Evolutionary conservation across 2,888 invertebrate genomes (phyloP), one percentile per base, ranked within the genome.

Genomic region (Melieria crassipennis): DNA sequence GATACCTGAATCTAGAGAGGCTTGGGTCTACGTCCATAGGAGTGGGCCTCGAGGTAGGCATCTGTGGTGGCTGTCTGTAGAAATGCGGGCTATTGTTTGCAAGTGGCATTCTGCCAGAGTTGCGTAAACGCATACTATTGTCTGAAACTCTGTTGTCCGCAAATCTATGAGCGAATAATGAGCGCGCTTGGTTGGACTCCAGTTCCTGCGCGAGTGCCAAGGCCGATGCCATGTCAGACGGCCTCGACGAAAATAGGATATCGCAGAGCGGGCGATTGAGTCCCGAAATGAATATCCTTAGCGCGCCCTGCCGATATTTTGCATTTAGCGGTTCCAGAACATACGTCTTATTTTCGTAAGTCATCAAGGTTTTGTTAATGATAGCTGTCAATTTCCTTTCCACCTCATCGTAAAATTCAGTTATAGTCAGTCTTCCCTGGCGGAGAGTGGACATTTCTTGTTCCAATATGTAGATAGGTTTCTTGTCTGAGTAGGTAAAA

Each of bases 401-500:
- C 1, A 74, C 70, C 16, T 76, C 75, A 13, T 75, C 75, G 46
- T 75, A 74, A 48, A 75, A 78, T 56, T 75, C 46, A 43, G 64
- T 47, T 16, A 74, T 58, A 3, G 67, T 48, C 70, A 66, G 55
- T 52, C 16, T 65, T 9, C 74, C 75, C 45, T 78, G 75, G 7
- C 71, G 58, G 6, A 76, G 64, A 45, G 69, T 75, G 10, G 73
- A 65, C 61, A 75, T 65, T 46, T 75, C 75, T 30, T 74, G 71
- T 16, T 72, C 74, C 10, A 70, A 69, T 3, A 74, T 50, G 50
- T 74, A 72, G 5, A 72, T 47, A 3, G 70, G 76, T 48, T 72
- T 69, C 43, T 73, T 76, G 48, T 76, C 76, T 0, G 71, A 63
- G 30, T 73, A 75, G 1, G 71, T 72, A 7, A 75, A 73, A 45